Base-by-base conservation (phyloP, 2,113 vertebrate genomes). In the Phylloscopus whistleri region DNA sequence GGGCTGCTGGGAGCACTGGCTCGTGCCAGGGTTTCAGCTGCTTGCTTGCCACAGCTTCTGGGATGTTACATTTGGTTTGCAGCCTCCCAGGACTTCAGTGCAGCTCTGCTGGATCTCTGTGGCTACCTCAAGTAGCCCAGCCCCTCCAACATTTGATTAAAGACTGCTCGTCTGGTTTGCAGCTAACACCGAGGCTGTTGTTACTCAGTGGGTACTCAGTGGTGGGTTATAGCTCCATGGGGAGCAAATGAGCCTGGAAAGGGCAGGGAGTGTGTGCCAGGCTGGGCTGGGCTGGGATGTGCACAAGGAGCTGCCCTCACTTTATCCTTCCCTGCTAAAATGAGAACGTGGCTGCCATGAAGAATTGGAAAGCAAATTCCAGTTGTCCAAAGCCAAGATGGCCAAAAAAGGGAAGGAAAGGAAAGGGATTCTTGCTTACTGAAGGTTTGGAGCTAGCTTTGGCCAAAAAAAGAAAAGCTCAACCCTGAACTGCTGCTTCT, bases 81-180 rank as follows among this genome's bases (percentile, higher is more conserved):
- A 53, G 0, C 51, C n/a, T 69, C 46, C 6, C 0, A 8, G 46
- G 46, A 37, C 27, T 35, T 28, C 1, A 7, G 4, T 15, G 62
- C 5, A 0, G 0, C 68, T 37, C 20, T n/a, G 20, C 52, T 43
- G 81, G 44, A 2, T 60, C 23, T 59, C 17, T 37, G 58, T 59
- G 58, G n/a, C n/a, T 26, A 31, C 41, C 60, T 16, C 0, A 2
- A 24, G 49, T 4, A 44, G 31, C 35, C 62, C 33, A 5, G 12
- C 35, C 64, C 48, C 21, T 49, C 43, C 41, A 39, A 2, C 8
- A 3, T 18, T 3, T 33, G 31, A 11, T 31, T 28, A 8, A 69
- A 35, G 39, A 6, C 8, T 60, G 62, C 30, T 35, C 1, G 0
- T 62, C 20, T 84, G 77, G 19, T 37, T 27, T 44, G 87, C 73